Base-by-base conservation (phyloP, 1,140 invertebrate species). In the Bombyx mandarina region DNA sequence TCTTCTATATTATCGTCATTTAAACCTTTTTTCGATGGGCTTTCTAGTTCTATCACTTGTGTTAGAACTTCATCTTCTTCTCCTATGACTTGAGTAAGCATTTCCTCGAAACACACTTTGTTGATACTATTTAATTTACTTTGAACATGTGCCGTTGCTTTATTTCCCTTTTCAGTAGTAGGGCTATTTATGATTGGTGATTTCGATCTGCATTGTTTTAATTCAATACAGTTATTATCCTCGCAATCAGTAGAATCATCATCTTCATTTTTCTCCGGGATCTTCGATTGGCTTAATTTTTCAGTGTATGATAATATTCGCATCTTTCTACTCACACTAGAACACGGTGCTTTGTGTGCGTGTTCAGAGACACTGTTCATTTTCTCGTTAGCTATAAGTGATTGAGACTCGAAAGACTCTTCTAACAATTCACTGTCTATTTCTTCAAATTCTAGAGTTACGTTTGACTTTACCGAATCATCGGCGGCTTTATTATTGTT, bases 401-500 rank as follows among this genome's bases (percentile, higher is more conserved):
- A 63, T 63, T 86, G 82, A 1, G 81, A 84, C 48, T 74, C 70
- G 64, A 75, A 71, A 35, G 74, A 57, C 7, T 79, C 72, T 7
- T 69, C 57, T 42, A 73, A 58, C 22, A 60, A 22, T 49, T 74
- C 60, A 54, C 52, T 64, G 47, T 78, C 73, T 45, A 85, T 56
- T 48, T 83, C 81, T 44, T 86, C 74, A 77, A 82, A 82, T 9
- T 74, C 26, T 3, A 35, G 26, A 35, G 26, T 35, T 5, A 35
- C 26, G 26, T 35, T 35, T 35, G 26, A 35, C 26, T 35, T 35
- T 35, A 35, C 26, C 26, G 26, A 35, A 35, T 5, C 26, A 54
- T 59, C 55, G 47, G 43, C 48, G 22, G 26, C 45, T 54, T 59
- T 53, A 12, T 59, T 50, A 26, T 65, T 60, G n/a, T 9, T 43